phyloP scores from a whole-genome alignment of 2,888 invertebrate genomes.

The Diabrotica balteata region DNA sequence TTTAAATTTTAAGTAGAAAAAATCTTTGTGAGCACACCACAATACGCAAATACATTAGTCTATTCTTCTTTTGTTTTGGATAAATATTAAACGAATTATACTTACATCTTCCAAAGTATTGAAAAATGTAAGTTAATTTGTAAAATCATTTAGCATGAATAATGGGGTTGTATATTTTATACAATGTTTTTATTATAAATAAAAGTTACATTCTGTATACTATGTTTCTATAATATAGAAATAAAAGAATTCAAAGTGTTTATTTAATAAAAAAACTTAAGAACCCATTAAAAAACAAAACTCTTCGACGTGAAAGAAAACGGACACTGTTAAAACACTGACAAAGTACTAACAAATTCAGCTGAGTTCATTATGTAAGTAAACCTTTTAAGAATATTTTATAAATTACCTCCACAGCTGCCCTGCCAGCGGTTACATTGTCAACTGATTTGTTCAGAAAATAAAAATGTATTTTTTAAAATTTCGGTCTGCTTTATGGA shows the following conservation, averaged over 20 bases:
- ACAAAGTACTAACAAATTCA: conserved; percentile 17
- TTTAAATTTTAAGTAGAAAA: too few relatives aligned
- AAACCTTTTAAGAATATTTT: conserved; percentile 25
- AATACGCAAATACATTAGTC: too few relatives aligned
- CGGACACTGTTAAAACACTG: conserved; percentile 17
- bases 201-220: not conserved
- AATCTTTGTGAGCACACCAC: too few relatives aligned
- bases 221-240: too few relatives aligned
- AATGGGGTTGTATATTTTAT: too few relatives aligned
- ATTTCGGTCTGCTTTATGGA: conserved; percentile 34
- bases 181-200: not conserved
- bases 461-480: conserved; percentile 41
- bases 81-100: too few relatives aligned
- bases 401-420: conserved; percentile 23
- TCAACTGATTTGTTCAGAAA: conserved; percentile 40
- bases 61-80: too few relatives aligned
- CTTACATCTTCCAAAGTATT: too few relatives aligned
- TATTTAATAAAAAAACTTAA: not conserved
- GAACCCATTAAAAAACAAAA: conserved; percentile 1
- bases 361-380: conserved; percentile 22
- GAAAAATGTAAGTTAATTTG: too few relatives aligned
- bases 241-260: too few relatives aligned
- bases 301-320: not conserved
- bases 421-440: conserved; percentile 37
- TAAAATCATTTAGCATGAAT: too few relatives aligned